These are phyloP conservation scores for Triplophysa tibetana DNA, from an alignment of 2,113 vertebrate genomes.

Conservation along the genomic window DNA sequence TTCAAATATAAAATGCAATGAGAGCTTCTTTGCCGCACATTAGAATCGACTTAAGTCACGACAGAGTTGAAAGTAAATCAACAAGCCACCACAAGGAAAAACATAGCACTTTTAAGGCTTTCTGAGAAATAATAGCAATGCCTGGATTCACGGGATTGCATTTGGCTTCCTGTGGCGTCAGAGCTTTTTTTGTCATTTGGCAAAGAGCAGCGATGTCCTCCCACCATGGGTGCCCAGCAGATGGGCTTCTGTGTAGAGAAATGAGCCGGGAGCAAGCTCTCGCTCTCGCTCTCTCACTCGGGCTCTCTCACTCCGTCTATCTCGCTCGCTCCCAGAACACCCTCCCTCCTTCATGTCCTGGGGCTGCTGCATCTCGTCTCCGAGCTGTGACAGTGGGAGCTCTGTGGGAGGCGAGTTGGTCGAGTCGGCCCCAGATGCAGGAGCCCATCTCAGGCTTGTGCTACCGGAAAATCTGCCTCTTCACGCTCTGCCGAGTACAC, in stretches of 20 bases:
- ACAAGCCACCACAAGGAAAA: slow-evolving; percentile 63
- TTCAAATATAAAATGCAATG: slow-evolving; percentile 53
- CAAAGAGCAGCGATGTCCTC: slow-evolving; percentile 71
- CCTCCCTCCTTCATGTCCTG: slow-evolving; percentile 65
- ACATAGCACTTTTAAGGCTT: slow-evolving; percentile 71
- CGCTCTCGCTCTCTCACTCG: slow-evolving; percentile 61
- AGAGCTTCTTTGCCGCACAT: slow-evolving; percentile 64
- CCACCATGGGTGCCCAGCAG: slow-evolving; percentile 78
- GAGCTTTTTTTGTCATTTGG: slow-evolving; percentile 72
- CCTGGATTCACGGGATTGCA: slow-evolving; percentile 75
- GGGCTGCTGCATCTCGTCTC: slow-evolving; percentile 76
- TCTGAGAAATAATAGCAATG: slow-evolving; percentile 72
- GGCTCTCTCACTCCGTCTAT: slow-evolving; percentile 49
- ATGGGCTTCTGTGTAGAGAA: slow-evolving; percentile 80
- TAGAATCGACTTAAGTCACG: slow-evolving; percentile 71
- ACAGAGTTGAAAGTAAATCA: slow-evolving; percentile 71
- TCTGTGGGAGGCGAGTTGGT: slow-evolving; percentile 75
- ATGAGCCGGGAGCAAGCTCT: slow-evolving; percentile 73
- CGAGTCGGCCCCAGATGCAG: slow-evolving; percentile 79
- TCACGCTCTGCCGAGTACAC: slow-evolving; percentile 81
- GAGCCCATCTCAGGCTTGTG: slow-evolving; percentile 87
- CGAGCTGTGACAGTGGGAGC: slow-evolving; percentile 76
- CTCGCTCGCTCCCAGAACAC: slow-evolving; percentile 55
- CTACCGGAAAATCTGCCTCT: slow-evolving; percentile 93
- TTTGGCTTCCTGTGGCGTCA: slow-evolving; percentile 73